These are phyloP conservation scores for Carterocephalus palaemon DNA, from an alignment of 2,888 invertebrate species.

Conservation along the genomic window DNA sequence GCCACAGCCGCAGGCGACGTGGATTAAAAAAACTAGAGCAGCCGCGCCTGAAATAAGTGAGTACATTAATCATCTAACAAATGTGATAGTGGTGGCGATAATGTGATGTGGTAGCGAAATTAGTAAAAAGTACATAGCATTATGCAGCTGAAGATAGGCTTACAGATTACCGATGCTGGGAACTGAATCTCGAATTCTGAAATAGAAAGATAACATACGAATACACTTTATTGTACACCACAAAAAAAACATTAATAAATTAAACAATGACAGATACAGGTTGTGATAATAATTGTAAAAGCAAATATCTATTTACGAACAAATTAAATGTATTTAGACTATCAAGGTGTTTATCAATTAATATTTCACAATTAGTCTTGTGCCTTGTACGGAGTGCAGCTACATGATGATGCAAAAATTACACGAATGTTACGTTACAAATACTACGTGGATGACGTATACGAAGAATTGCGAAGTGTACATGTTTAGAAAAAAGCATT, in stretches of 20 bases:
- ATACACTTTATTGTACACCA: no score
- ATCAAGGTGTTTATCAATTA: constrained; percentile 18
- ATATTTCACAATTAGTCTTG: constrained; percentile 20
- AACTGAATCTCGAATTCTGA: no score
- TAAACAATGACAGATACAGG: no score
- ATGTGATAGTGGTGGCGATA: neutral
- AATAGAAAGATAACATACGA: no score
- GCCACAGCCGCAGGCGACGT: constrained; percentile 24
- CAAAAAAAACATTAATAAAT: no score
- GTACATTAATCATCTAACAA: constrained; percentile 2
- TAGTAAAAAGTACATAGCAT: no score
- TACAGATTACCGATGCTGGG: no score
- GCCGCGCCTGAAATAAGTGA: constrained; percentile 41
- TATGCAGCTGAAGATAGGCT: no score
- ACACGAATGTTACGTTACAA: constrained; percentile 5
- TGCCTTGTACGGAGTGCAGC: constrained; percentile 8
- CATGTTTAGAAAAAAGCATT: no score
- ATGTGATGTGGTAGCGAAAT: no score
- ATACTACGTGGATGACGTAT: constrained; percentile 7
- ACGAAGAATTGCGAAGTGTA: neutral
- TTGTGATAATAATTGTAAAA: no score
- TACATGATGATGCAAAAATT: constrained; percentile 17
- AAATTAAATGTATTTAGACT: constrained; percentile 11
- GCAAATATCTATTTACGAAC: no score
- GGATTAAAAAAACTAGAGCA: constrained; percentile 36